These are phyloP conservation scores for Drosophila sulfurigaster DNA, from an alignment of 1,140 invertebrate species.

Conservation along the genomic window DNA sequence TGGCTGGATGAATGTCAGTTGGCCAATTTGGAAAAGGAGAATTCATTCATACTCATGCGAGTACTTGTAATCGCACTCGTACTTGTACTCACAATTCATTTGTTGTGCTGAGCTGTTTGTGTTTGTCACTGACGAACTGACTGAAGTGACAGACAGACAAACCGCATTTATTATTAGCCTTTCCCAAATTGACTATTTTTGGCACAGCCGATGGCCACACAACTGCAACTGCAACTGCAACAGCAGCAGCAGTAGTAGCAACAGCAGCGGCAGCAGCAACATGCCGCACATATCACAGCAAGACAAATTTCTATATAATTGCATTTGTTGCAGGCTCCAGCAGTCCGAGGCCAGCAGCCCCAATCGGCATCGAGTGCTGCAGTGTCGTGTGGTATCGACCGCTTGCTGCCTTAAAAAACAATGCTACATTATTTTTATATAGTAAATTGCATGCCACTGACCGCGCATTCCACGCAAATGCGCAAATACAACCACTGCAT, in stretches of 20 bases:
- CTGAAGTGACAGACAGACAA: slow-evolving; percentile 28
- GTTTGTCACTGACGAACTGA: slow-evolving; percentile 53
- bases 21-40: slow-evolving; percentile 68
- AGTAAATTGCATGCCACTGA: slow-evolving; percentile 77
- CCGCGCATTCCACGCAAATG: slow-evolving; percentile 68
- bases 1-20: slow-evolving; percentile 79
- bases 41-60: slow-evolving; percentile 72
- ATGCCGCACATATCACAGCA: slow-evolving; percentile 82
- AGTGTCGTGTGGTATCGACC: not conserved
- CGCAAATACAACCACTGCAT: not conserved
- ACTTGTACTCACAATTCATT: slow-evolving; percentile 52
- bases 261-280: slow-evolving; percentile 58
- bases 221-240: slow-evolving; percentile 34
- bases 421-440: slow-evolving; percentile 81
- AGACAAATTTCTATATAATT: slow-evolving; percentile 83
- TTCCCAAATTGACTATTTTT: slow-evolving; percentile 82
- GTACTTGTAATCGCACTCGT: slow-evolving; percentile 16
- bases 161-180: slow-evolving; percentile 80
- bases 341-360: slow-evolving; percentile 41
- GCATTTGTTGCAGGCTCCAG: slow-evolving; percentile 74
- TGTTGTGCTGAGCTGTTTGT: slow-evolving; percentile 38
- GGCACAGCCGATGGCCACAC: slow-evolving; percentile 76
- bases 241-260: slow-evolving; percentile 10
- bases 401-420: slow-evolving; percentile 37
- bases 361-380: slow-evolving; percentile 7